phyloP scores from a whole-genome alignment of 2,797 vertebrate species.

The Sebastiscus tertius region DNA sequence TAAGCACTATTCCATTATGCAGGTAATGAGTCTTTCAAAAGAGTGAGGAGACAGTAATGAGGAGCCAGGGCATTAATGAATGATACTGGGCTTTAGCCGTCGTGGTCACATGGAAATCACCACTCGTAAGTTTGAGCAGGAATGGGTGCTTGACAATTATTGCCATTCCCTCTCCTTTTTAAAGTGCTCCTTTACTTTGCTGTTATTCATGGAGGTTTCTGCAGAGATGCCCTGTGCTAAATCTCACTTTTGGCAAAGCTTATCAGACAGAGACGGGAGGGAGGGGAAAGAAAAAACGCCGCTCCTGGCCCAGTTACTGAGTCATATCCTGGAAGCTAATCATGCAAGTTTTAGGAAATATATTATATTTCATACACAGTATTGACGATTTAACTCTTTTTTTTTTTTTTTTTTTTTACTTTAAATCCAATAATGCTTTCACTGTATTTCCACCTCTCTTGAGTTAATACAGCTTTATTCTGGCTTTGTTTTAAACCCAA shows the following conservation, averaged over 20 bases:
- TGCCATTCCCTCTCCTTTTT: slow-evolving; percentile 58
- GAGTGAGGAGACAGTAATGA: slow-evolving; percentile 87
- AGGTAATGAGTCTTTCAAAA: slow-evolving; percentile 90
- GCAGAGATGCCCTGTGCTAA: slow-evolving; percentile 68
- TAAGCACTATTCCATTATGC: slow-evolving; percentile 87
- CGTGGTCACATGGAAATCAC: slow-evolving; percentile 74
- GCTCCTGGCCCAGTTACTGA: slow-evolving; percentile 50
- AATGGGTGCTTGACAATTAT: slow-evolving; percentile 70
- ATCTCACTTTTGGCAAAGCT: slow-evolving; percentile 66
- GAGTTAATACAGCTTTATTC: slow-evolving; percentile 23
- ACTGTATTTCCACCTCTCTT: slow-evolving; percentile 17
- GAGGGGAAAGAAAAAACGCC: slow-evolving; percentile 14
- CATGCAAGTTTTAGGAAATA: slow-evolving; percentile 22
- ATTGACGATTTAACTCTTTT: slow-evolving; percentile 14
- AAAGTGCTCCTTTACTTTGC: slow-evolving; percentile 55
- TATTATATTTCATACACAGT: slow-evolving; percentile 17
- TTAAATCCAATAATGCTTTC: slow-evolving; percentile 6
- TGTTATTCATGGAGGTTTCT: slow-evolving; percentile 65
- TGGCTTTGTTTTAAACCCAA: slow-evolving; percentile 32
- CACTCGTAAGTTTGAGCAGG: slow-evolving; percentile 49
- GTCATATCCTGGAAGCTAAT: slow-evolving; percentile 47
- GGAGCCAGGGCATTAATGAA: slow-evolving; percentile 85
- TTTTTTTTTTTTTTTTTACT: background rate
- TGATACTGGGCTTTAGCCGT: slow-evolving; percentile 82
- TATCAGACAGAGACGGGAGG: slow-evolving; percentile 50